phyloP scores from a whole-genome alignment of 2,797 vertebrate species.

The Columba guinea region DNA sequence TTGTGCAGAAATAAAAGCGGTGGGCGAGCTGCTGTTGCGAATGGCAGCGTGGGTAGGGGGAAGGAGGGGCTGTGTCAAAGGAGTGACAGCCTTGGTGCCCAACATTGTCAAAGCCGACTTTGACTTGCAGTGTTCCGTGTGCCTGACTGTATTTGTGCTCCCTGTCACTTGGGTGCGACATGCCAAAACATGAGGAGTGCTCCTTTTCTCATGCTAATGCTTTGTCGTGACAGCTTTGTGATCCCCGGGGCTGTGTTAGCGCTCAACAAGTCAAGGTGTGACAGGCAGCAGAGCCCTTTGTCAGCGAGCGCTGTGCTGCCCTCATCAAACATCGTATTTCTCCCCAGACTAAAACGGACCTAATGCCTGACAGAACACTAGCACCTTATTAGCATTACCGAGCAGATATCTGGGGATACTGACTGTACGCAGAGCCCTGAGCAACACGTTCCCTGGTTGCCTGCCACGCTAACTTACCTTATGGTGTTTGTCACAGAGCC shows the following conservation, averaged over 20 bases:
- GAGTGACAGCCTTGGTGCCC: slow-evolving; percentile 80
- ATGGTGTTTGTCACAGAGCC: background rate
- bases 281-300: slow-evolving; percentile 70
- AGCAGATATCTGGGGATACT: background rate
- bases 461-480: fast-evolving
- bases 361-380: background rate
- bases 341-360: background rate
- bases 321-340: background rate
- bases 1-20: slow-evolving; percentile 76
- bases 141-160: slow-evolving; percentile 78
- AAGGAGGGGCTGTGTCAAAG: slow-evolving; percentile 71
- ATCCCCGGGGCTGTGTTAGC: slow-evolving; percentile 24
- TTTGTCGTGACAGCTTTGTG: slow-evolving; percentile 72
- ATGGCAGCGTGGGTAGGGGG: slow-evolving; percentile 75
- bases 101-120: slow-evolving; percentile 76
- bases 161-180: slow-evolving; percentile 77
- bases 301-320: background rate
- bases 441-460: fast-evolving
- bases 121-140: slow-evolving; percentile 72
- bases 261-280: slow-evolving; percentile 77
- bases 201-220: slow-evolving; percentile 82
- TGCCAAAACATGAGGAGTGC: slow-evolving; percentile 77
- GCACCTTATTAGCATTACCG: background rate
- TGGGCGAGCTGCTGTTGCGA: slow-evolving; percentile 76
- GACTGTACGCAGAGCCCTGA: background rate